Conservation (phyloP, 1,140 invertebrate genomes). For the Bombus waltoni region DNA sequence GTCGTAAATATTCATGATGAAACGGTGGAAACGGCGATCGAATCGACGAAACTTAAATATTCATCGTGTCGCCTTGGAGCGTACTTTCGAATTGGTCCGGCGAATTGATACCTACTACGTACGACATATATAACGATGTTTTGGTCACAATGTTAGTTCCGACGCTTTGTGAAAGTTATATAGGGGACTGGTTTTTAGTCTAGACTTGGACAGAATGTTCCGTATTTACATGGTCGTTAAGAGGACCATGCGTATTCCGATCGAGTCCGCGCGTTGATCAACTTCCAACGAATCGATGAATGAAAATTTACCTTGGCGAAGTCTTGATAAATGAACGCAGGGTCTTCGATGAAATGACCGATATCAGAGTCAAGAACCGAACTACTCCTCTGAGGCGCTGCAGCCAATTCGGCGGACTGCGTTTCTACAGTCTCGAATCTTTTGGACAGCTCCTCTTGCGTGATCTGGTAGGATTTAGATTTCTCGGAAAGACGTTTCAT, state of each 20-base stretch:
- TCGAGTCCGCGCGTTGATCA: too few species aligned
- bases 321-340: slow-evolving; percentile 91
- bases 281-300: background rate
- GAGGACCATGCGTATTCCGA: too few species aligned
- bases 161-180: background rate
- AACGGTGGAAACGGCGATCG: slow-evolving; percentile 33
- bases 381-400: slow-evolving; percentile 81
- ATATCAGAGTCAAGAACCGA: slow-evolving; percentile 84
- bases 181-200: background rate
- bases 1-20: slow-evolving; percentile 62
- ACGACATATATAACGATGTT: background rate
- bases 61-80: slow-evolving; percentile 57
- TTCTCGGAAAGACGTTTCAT: slow-evolving; percentile 91
- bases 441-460: slow-evolving; percentile 89
- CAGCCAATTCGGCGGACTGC: slow-evolving; percentile 88
- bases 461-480: slow-evolving; percentile 86
- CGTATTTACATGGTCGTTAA: too few species aligned
- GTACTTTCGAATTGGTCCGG: slow-evolving; percentile 46
- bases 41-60: slow-evolving; percentile 55
- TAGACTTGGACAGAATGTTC: too few species aligned
- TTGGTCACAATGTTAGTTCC: background rate
- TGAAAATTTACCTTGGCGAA: slow-evolving; percentile 86
- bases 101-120: background rate
- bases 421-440: slow-evolving; percentile 90
- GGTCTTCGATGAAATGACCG: slow-evolving; percentile 89